A percentile compares a stretch with the other conserved stretches of the same genome.
phyloP scores from a whole-genome alignment of 2,113 vertebrate species.

The Hyaena hyaena region DNA sequence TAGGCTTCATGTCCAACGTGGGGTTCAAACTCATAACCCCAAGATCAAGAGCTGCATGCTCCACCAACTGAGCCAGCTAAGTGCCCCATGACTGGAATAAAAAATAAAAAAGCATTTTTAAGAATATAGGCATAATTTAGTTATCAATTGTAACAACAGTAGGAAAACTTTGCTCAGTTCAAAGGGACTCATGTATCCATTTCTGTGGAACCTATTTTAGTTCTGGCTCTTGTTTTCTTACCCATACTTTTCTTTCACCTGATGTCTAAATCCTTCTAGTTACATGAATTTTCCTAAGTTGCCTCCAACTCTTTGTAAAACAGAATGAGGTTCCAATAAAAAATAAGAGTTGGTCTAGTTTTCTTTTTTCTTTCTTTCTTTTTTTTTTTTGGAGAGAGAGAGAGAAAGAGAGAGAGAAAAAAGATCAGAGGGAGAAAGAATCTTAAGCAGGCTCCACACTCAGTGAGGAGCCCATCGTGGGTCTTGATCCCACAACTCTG shows the following conservation, averaged over 20 bases:
- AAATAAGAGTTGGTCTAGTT: not conserved
- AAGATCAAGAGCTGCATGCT: not conserved
- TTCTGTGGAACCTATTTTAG: not conserved
- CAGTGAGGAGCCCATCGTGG: too few relatives aligned
- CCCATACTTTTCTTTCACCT: not conserved
- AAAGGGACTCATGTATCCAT: not conserved
- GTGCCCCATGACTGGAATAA: not conserved
- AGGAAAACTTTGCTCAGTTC: constrained; percentile 13
- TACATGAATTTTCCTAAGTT: constrained; percentile 22
- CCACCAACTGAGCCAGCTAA: not conserved
- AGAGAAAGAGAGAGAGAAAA: too few relatives aligned
- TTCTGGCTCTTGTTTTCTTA: not conserved
- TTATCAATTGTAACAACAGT: not conserved
- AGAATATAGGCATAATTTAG: constrained; percentile 1
- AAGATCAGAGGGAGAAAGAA: too few relatives aligned
- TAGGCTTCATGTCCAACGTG: not conserved
- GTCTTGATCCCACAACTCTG: too few relatives aligned
- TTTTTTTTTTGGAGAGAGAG: too few relatives aligned
- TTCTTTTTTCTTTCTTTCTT: not conserved
- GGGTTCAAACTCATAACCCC: not conserved
- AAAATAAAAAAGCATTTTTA: constrained; percentile 40
- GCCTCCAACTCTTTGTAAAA: constrained; percentile 41
- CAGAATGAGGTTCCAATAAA: constrained; percentile 41
- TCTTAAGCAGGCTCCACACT: too few relatives aligned
- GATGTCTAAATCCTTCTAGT: not conserved